phyloP scores from a whole-genome alignment of 2,113 vertebrate species.

The Rattus rattus region DNA sequence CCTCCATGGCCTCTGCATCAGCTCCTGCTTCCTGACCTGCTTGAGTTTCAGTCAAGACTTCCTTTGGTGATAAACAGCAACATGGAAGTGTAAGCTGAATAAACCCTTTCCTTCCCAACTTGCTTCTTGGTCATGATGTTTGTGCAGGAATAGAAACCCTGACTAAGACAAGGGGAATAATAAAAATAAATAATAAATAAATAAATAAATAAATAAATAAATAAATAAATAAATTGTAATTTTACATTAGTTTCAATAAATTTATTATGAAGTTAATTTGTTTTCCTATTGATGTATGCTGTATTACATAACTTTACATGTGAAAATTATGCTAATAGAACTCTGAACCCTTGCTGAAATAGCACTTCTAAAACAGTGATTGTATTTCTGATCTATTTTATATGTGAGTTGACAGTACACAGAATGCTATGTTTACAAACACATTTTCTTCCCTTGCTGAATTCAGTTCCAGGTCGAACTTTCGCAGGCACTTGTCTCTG shows the following conservation, averaged over 20 bases:
- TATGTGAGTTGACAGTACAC: not conserved
- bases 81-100: too few relatives aligned
- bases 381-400: not conserved
- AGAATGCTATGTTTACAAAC: slow-evolving; percentile 34
- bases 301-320: not conserved
- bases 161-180: not conserved
- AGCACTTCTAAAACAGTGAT: not conserved
- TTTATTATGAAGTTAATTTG: not conserved
- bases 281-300: not conserved
- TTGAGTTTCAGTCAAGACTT: too few relatives aligned
- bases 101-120: too few relatives aligned
- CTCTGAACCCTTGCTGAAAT: not conserved
- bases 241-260: not conserved
- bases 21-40: too few relatives aligned
- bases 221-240: not conserved
- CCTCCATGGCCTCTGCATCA: too few relatives aligned
- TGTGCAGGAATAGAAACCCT: too few relatives aligned
- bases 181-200: too few relatives aligned
- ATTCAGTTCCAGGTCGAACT: slow-evolving; percentile 31
- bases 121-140: too few relatives aligned
- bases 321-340: not conserved
- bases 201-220: too few relatives aligned
- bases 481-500: slow-evolving; percentile 17
- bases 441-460: slow-evolving; percentile 42
- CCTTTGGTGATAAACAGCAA: too few relatives aligned